Evolutionary conservation across 2,113 vertebrate genomes (phyloP).

Genomic region (Eulemur rufifrons): DNA sequence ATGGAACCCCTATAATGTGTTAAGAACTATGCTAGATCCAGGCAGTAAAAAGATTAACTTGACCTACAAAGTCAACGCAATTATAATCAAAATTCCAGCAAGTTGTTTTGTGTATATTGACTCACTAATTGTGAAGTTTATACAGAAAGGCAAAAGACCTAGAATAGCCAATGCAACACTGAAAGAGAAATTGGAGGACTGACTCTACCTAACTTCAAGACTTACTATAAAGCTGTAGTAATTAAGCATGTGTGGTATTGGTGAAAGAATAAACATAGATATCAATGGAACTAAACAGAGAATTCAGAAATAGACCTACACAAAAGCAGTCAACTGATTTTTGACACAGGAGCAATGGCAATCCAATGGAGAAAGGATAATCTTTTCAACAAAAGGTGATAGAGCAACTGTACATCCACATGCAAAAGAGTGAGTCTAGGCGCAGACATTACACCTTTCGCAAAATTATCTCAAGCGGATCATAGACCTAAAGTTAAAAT

Average conservation of each 20-base stretch:
- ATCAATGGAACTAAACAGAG: neutral
- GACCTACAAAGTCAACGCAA: neutral
- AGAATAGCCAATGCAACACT: neutral
- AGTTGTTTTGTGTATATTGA: neutral
- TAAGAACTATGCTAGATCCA: neutral
- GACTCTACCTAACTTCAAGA: neutral
- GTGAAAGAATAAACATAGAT: neutral
- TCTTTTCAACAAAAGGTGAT: neutral
- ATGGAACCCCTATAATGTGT: neutral
- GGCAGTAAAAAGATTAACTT: neutral
- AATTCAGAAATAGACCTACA: neutral
- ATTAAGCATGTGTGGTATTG: neutral
- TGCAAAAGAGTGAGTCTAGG: neutral
- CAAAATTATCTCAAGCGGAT: neutral
- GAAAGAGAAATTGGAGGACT: neutral
- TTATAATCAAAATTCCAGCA: neutral
- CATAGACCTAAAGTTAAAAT: neutral
- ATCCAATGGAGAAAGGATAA: neutral
- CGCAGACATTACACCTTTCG: neutral
- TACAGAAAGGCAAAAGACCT: neutral
- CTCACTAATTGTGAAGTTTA: neutral
- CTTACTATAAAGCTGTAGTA: neutral
- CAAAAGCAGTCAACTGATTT: neutral
- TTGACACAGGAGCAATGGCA: neutral
- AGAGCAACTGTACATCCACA: neutral